Conservation (phyloP, 2,888 invertebrate species). For the Helleia helle region DNA sequence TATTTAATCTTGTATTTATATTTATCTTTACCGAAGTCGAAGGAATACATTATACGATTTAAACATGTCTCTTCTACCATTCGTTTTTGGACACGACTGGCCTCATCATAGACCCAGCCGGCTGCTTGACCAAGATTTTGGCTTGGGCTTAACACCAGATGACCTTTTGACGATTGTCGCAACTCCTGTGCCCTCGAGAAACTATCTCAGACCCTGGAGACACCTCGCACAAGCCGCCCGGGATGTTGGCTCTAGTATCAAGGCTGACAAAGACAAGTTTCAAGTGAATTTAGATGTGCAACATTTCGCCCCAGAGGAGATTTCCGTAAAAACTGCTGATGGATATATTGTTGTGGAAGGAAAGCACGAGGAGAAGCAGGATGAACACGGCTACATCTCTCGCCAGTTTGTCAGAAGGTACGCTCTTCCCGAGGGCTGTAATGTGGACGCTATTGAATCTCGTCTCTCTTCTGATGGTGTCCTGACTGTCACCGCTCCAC, state of each 20-base stretch:
- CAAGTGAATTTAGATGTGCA: slow-evolving; percentile 81
- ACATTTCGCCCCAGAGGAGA: slow-evolving; percentile 82
- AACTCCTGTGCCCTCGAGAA: slow-evolving; percentile 32
- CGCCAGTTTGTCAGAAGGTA: slow-evolving; percentile 83
- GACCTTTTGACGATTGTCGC: slow-evolving; percentile 39
- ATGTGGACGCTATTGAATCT: slow-evolving; percentile 78
- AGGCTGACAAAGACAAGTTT: slow-evolving; percentile 73
- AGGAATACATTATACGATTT: too few species aligned
- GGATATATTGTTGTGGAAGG: slow-evolving; percentile 80
- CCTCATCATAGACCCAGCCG: slow-evolving; percentile 31
- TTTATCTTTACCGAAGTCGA: too few species aligned
- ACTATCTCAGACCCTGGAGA: slow-evolving; percentile 44
- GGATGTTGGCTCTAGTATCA: slow-evolving; percentile 63
- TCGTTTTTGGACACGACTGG: slow-evolving; percentile 30
- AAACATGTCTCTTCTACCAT: slow-evolving; percentile 43
- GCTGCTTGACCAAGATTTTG: slow-evolving; percentile 53
- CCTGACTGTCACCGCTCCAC: slow-evolving; percentile 75
- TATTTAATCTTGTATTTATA: too few species aligned
- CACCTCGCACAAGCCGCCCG: slow-evolving; percentile 48
- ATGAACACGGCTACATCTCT: slow-evolving; percentile 80
- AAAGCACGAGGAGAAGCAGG: slow-evolving; percentile 83
- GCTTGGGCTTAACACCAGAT: slow-evolving; percentile 44
- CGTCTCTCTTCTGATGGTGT: slow-evolving; percentile 83
- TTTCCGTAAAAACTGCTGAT: slow-evolving; percentile 81
- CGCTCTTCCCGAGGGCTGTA: slow-evolving; percentile 79